Evolutionary conservation across 2,797 vertebrate genomes (phyloP).

Genomic region (Spatula versicolor): DNA sequence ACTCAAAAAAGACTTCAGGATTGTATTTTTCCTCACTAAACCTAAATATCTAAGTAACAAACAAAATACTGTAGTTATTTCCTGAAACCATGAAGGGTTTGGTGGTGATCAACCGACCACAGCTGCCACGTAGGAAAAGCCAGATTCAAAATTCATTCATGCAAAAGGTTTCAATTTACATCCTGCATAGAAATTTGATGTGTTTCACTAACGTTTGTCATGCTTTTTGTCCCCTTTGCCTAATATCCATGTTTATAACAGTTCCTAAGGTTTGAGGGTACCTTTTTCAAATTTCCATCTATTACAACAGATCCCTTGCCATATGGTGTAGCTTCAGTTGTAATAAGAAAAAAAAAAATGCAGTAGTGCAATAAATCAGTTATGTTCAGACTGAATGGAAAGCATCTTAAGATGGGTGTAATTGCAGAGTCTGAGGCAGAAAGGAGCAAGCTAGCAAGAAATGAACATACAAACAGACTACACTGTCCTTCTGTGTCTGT

Average conservation of each 20-base stretch:
- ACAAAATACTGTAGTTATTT: not conserved
- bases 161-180: not conserved
- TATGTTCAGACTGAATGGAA: not conserved
- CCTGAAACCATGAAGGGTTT: not conserved
- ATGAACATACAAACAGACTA: fast-evolving
- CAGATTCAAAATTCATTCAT: not conserved
- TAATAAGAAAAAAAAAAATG: not conserved
- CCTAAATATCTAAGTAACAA: not conserved
- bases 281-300: not conserved
- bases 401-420: not conserved
- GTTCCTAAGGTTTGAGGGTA: not conserved
- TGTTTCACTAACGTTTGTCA: not conserved
- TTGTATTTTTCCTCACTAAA: not conserved
- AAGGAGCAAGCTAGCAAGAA: not conserved
- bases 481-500: not conserved
- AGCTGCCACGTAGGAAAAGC: not conserved
- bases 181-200: not conserved
- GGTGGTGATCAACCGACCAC: not conserved
- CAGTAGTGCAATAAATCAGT: not conserved
- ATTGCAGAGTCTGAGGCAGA: not conserved
- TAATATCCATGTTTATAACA: not conserved
- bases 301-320: not conserved
- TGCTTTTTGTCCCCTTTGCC: not conserved
- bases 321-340: not conserved
- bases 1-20: not conserved